Conservation (phyloP, 2,113 vertebrate genomes). For the Morone chrysops region DNA sequence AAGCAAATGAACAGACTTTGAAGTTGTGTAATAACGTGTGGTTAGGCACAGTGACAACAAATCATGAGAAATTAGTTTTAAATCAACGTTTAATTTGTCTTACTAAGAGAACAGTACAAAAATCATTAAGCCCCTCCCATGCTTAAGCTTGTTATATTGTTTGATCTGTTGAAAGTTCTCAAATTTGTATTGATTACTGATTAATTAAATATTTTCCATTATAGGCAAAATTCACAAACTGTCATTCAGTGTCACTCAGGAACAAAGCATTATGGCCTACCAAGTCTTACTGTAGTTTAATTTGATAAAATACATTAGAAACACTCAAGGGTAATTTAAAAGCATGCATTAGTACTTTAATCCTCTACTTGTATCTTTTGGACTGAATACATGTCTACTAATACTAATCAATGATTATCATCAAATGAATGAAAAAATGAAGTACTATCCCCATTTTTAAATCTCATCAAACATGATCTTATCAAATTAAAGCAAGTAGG, state of each 20-base stretch:
- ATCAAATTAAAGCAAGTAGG: slow-evolving; percentile 4
- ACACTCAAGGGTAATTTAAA: slow-evolving; percentile 3
- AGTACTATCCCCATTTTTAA: background rate
- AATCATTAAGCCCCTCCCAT: background rate
- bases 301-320: background rate
- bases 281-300: background rate
- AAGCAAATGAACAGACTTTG: background rate
- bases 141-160: background rate
- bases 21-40: background rate
- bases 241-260: background rate
- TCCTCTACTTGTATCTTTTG: background rate
- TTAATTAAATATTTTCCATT: slow-evolving; percentile 11
- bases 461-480: slow-evolving; percentile 4
- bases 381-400: background rate
- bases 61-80: background rate
- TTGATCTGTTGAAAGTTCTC: background rate
- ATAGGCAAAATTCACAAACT: slow-evolving; percentile 3
- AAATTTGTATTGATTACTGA: background rate
- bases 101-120: slow-evolving; percentile 22
- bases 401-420: background rate
- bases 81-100: slow-evolving; percentile 44
- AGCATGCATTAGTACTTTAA: slow-evolving; percentile 2
- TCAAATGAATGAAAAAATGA: background rate
- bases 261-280: background rate
- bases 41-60: slow-evolving; percentile 7